Base-by-base conservation (phyloP, 2,888 invertebrate genomes). In the Rosalia funebris region DNA sequence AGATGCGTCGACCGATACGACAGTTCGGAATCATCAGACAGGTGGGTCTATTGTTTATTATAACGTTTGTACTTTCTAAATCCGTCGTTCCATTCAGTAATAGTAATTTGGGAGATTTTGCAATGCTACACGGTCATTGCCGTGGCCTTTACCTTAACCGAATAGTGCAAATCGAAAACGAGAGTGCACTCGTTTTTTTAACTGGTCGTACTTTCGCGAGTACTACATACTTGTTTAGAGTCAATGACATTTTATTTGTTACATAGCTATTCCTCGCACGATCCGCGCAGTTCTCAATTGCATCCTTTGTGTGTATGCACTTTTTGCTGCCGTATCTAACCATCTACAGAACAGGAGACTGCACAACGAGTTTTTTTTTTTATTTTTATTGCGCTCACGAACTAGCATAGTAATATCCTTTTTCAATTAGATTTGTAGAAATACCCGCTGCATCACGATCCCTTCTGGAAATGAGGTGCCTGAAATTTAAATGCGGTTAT, bases 1-100 rank as follows among this genome's bases (percentile, higher is more conserved):
- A 87, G 94, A 84, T 92, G 93, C 84, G 87, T 91, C 82, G 93
- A 94, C 88, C 89, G 93, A 85, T 94, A 92, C 86, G 94, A 95
- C 87, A 94, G 93, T 83, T 93, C 93, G 77, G 94, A 94, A 85
- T 93, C 93, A 78, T 94, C 93, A 84, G 94, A 94, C 91, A 94
- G 94, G 94, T 93, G 82, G 54, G 69, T 65, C 48, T 46, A 52
- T 50, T 47, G 37, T 56, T 58, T 74, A 55, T 65, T 62, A 41
- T 52, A 55, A 58, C 42, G 60, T 57, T 59, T 55, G 44, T 12
- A 42, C 46, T 47, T 19, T 57, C 60, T 56, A 52, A 53, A 48
- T 34, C 37, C 52, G n/a, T 15, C 17, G 52, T 62, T 62, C 52
- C 59, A 65, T 65, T 65, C 61, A 62, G 52, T 34, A 52, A 65